A percentile compares a stretch with the other conserved stretches of the same genome.
These are phyloP conservation scores for Atrina japonica DNA, from an alignment of 2,888 invertebrate genomes.

Conservation along the genomic window DNA sequence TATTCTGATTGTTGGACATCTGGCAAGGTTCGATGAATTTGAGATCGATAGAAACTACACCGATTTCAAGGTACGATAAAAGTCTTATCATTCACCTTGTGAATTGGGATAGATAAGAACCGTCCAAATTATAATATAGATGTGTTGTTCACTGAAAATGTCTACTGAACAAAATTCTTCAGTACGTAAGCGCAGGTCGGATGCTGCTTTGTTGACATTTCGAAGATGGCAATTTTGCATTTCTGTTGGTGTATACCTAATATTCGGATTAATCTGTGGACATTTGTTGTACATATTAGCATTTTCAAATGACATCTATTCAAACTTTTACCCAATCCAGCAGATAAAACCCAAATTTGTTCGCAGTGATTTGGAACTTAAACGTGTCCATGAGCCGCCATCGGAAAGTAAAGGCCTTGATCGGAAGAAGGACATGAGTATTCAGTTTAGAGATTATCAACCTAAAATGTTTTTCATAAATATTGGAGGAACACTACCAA, in stretches of 20 bases:
- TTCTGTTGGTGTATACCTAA: neutral
- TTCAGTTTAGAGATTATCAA: conserved; percentile 46
- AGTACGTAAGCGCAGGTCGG: too few species aligned
- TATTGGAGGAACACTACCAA: conserved; percentile 39
- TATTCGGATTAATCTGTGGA: conserved; percentile 20
- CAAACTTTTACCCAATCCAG: neutral
- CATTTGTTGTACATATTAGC: conserved; percentile 17
- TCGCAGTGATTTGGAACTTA: too few species aligned
- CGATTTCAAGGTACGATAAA: too few species aligned
- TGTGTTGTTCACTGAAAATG: too few species aligned
- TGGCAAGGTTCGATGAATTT: too few species aligned
- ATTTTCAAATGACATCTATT: neutral
- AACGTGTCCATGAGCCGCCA: conserved; percentile 25
- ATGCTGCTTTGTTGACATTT: too few species aligned
- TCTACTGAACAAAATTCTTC: too few species aligned
- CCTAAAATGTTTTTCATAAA: conserved; percentile 49
- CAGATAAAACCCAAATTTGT: conserved; percentile 1
- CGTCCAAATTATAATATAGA: too few species aligned
- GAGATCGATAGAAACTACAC: too few species aligned
- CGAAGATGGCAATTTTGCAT: neutral
- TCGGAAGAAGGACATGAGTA: conserved; percentile 43
- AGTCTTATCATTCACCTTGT: too few species aligned
- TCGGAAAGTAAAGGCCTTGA: conserved; percentile 23
- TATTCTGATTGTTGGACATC: too few species aligned
- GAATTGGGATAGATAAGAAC: too few species aligned